Conservation (phyloP, 2,888 invertebrate species). For the Pelosia muscerda region DNA sequence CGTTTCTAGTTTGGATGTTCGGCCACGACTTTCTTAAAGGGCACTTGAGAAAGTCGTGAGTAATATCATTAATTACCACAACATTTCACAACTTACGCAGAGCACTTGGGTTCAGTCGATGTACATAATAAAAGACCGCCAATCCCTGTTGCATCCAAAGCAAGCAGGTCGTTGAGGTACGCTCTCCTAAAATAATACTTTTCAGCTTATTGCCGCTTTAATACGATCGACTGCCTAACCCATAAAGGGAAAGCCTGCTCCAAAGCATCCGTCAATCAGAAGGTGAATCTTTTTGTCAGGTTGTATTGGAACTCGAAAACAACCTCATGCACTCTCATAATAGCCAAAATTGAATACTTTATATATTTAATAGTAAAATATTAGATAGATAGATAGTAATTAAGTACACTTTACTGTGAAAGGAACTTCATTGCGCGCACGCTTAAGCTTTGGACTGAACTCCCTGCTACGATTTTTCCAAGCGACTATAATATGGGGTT, state of each 20-base stretch:
- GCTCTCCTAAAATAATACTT: neutral
- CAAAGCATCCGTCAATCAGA: neutral
- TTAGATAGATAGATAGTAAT: too few relatives aligned
- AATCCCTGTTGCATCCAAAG: neutral
- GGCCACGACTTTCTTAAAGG: neutral
- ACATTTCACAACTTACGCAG: too few relatives aligned
- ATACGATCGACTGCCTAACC: neutral
- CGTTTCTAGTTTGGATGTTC: neutral
- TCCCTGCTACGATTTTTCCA: too few relatives aligned
- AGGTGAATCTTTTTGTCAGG: neutral
- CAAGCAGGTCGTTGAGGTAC: too few relatives aligned
- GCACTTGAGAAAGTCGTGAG: neutral
- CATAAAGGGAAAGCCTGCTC: neutral
- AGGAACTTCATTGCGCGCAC: too few relatives aligned
- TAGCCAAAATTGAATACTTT: too few relatives aligned
- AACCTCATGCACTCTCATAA: neutral
- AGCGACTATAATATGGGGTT: too few relatives aligned
- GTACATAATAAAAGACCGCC: neutral
- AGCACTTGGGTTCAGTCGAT: neutral
- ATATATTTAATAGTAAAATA: too few relatives aligned
- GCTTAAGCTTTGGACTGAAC: too few relatives aligned
- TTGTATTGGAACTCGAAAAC: neutral
- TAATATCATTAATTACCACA: too few relatives aligned
- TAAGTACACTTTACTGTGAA: too few relatives aligned
- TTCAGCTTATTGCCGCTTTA: too few relatives aligned